Evolutionary conservation across 2,113 vertebrate genomes (phyloP).

Genomic region (Pardalotus punctatus): DNA sequence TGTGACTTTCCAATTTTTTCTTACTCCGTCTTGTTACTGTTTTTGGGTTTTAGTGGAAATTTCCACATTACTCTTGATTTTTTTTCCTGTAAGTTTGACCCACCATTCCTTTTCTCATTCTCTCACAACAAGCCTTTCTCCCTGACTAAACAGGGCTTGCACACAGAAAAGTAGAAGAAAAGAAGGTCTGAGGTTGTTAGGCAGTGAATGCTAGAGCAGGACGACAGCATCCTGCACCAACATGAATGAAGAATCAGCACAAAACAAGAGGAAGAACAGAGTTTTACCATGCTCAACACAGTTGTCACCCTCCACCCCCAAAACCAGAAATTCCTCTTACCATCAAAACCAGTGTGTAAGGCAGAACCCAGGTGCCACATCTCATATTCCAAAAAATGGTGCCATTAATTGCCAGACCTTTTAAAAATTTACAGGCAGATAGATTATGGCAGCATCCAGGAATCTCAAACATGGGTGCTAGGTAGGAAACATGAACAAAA

Average conservation of each 20-base stretch:
- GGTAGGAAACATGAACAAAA: neutral
- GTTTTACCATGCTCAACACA: neutral
- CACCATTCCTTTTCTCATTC: neutral
- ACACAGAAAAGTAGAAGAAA: neutral
- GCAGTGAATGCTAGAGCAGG: neutral
- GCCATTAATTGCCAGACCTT: neutral
- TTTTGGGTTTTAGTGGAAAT: neutral
- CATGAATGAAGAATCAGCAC: neutral
- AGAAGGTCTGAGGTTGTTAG: neutral
- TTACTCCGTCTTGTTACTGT: neutral
- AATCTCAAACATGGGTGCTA: neutral
- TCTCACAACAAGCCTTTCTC: neutral
- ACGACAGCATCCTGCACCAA: neutral
- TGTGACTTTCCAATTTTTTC: neutral
- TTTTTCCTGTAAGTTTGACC: neutral
- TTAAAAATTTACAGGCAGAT: neutral
- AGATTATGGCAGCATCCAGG: neutral
- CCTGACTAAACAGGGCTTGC: no score
- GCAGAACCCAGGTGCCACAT: neutral
- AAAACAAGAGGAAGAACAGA: neutral
- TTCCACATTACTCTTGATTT: neutral
- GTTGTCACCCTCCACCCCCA: rapidly evolving
- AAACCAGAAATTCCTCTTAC: neutral
- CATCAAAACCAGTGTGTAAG: neutral
- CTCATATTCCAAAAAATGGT: neutral